Percentiles rank a stretch among this genome's conserved stretches.
Evolutionary conservation across 92 coral and sea anemone genomes (phyloP).

Genomic region (Bergia puertoricense): DNA sequence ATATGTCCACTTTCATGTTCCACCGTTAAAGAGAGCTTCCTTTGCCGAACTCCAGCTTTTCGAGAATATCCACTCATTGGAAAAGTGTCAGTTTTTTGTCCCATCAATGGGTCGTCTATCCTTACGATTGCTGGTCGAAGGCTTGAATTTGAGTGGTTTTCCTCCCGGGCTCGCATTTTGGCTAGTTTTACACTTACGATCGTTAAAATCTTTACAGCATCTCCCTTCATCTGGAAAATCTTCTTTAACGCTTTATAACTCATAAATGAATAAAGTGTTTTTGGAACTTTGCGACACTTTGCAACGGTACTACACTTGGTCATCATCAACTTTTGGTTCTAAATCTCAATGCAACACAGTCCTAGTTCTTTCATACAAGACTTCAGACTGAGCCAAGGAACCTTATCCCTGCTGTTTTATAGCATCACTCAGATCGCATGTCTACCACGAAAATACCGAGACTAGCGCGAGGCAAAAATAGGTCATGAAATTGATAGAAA

Average conservation of each 20-base stretch:
- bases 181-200: not conserved
- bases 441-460: conserved; percentile 16
- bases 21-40: conserved; percentile 25
- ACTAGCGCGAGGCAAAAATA: not conserved
- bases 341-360: not conserved
- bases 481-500: not conserved
- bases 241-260: conserved; percentile 25
- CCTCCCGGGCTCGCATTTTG: not conserved
- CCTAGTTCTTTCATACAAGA: not conserved
- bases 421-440: conserved; percentile 4
- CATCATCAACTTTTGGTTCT: not conserved
- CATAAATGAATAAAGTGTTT: conserved; percentile 6
- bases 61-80: conserved; percentile 8
- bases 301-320: conserved; percentile 3
- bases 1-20: conserved; percentile 24
- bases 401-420: not conserved
- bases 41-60: not conserved
- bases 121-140: not conserved
- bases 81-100: not conserved
- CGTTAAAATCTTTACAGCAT: conserved; percentile 6
- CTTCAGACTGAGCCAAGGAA: not conserved
- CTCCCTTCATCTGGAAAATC: conserved; percentile 28
- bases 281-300: conserved; percentile 26
- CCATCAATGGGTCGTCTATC: not conserved
- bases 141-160: not conserved